Base-by-base conservation (phyloP, 1,140 invertebrate genomes). In the Zaprionus taronus region DNA sequence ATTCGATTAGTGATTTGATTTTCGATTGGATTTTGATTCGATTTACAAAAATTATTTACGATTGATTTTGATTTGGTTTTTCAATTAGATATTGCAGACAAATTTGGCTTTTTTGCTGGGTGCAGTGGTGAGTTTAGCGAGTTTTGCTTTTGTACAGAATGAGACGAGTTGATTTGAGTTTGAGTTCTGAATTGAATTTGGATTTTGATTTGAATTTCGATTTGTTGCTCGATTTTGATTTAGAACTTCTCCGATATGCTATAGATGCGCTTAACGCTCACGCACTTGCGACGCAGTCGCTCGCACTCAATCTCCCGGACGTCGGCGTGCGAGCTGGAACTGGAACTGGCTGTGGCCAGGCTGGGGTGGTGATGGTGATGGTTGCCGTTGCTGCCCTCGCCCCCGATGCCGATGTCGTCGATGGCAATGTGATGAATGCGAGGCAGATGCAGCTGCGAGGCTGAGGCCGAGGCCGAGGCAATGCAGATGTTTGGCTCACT, bases 191-290 rank as follows among this genome's bases (percentile, higher is more conserved):
- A 15, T 56, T 38, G 65, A 60, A 22, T 38, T 69, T 68, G 34
- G 56, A 26, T 24, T 38, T 58, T 63, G 31, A 1, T 44, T 20
- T 51, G 51, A 36, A 17, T 68, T 75, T 72, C 65, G 67, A 71
- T 70, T 78, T 68, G 81, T 87, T 77, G 47, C 65, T 77, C 47
- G 69, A 65, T 69, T 80, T 73, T 76, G 77, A 72, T 89, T 87
- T 81, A 92, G 77, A 92, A 92, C 80, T 92, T 92, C 72, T 92
- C 91, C 83, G 91, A 92, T 85, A 92, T 92, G 83, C 91, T 92
- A 89, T 92, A 92, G 69, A 92, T 92, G 75, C 91, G 91, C 68
- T 92, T 92, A 55, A 92, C 91, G 81, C 89, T 92, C 85, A 92
- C 91, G 84, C 91, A 92, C 80, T 92, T 92, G 68, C 91, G 91